Conservation (phyloP, 2,888 invertebrate genomes). For the Pollenia griseotomentosa region DNA sequence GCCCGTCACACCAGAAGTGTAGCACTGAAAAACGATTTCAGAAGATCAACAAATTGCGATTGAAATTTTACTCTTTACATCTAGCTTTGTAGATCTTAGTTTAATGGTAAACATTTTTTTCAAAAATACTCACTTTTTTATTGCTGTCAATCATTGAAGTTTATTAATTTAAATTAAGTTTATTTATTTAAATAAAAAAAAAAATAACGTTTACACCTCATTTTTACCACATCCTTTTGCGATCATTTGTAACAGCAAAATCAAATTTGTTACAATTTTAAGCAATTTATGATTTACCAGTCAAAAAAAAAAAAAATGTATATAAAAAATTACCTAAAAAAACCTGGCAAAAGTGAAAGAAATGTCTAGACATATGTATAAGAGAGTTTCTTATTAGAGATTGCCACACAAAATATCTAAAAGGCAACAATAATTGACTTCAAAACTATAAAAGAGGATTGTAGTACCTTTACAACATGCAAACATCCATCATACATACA, state of each 20-base stretch:
- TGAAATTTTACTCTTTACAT: no score
- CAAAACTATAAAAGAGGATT: not conserved
- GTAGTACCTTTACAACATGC: not conserved
- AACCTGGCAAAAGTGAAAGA: slow-evolving; percentile 49
- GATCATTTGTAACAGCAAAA: slow-evolving; percentile 15
- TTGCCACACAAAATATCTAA: slow-evolving; percentile 17
- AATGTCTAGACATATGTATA: slow-evolving; percentile 64
- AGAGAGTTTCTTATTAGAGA: slow-evolving; percentile 9
- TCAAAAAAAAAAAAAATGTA: slow-evolving; percentile 1
- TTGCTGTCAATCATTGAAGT: no score
- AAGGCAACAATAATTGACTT: slow-evolving; percentile 35
- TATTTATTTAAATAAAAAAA: no score
- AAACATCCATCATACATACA: not conserved
- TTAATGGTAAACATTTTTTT: no score
- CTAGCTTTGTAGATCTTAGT: no score
- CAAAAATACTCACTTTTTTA: no score
- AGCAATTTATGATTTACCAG: slow-evolving; percentile 51
- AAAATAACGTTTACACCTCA: not conserved
- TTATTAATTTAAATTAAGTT: no score
- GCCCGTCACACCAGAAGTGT: no score
- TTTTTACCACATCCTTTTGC: not conserved
- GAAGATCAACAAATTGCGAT: no score
- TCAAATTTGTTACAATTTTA: slow-evolving; percentile 43
- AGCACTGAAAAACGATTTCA: no score
- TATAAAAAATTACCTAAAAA: slow-evolving; percentile 10